Conservation (phyloP, 2,888 invertebrate genomes). For the Elmis aenea region DNA sequence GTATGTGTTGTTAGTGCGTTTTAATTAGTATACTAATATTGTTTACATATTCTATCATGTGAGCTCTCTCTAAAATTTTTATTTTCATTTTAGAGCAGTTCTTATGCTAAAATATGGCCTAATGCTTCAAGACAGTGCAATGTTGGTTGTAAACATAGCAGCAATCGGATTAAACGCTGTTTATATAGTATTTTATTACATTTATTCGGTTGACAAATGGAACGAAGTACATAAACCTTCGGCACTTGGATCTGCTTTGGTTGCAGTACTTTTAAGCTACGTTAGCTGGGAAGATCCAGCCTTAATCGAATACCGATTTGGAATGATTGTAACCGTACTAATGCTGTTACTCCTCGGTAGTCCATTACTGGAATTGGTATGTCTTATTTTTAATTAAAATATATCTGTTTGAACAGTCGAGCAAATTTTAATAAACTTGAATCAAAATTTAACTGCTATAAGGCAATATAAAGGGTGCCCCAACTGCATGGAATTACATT, state of each 20-base stretch:
- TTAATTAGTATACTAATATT: too few relatives aligned
- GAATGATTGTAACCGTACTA: conserved; percentile 63
- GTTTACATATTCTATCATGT: too few relatives aligned
- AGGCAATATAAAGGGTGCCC: neutral
- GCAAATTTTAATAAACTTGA: neutral
- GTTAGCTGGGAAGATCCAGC: conserved; percentile 60
- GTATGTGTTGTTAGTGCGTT: too few relatives aligned
- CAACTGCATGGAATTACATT: too few relatives aligned
- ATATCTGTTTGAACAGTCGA: neutral
- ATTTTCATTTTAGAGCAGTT: conserved; percentile 56
- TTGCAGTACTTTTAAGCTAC: conserved; percentile 59
- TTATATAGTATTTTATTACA: conserved; percentile 64
- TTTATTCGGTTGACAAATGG: conserved; percentile 54
- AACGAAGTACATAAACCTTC: conserved; percentile 53
- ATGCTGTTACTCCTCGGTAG: conserved; percentile 64
- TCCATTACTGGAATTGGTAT: conserved; percentile 66
- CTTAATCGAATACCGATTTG: conserved; percentile 64
- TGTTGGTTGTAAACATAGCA: conserved; percentile 73
- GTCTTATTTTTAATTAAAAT: conserved; percentile 31
- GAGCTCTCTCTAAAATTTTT: too few relatives aligned
- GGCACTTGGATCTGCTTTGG: conserved; percentile 53
- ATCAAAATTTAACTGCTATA: too few relatives aligned
- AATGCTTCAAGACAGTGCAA: conserved; percentile 67
- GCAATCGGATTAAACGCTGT: conserved; percentile 64
- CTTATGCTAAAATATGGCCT: conserved; percentile 73